Conservation (phyloP, 23 tunicate species). For the Styela plicata region DNA sequence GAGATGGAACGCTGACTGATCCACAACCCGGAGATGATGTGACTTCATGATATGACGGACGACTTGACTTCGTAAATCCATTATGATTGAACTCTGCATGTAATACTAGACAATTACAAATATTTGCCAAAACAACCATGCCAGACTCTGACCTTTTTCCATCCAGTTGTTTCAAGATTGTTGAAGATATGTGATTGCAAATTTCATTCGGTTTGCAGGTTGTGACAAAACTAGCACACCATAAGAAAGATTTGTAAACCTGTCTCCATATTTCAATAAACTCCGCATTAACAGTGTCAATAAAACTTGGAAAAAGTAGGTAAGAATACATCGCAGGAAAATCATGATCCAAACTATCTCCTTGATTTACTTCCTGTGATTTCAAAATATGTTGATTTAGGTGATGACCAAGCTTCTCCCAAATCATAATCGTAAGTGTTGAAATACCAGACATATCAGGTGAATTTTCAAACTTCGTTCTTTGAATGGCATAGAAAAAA, state of each 20-base stretch:
- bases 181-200: slow-evolving; percentile 15
- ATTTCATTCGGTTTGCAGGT: slow-evolving; percentile 45
- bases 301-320: slow-evolving; percentile 35
- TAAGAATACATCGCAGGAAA: slow-evolving; percentile 41
- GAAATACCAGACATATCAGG: background rate
- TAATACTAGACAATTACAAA: background rate
- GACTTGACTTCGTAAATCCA: background rate
- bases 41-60: background rate
- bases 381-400: slow-evolving; percentile 1
- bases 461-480: background rate
- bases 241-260: slow-evolving; percentile 31
- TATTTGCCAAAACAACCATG: background rate
- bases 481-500: background rate
- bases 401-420: slow-evolving; percentile 19
- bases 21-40: background rate
- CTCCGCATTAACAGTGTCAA: background rate
- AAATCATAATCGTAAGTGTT: background rate
- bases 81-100: slow-evolving; percentile 20
- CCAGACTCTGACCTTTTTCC: background rate
- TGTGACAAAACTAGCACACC: slow-evolving; percentile 5
- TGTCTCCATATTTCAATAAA: slow-evolving; percentile 28
- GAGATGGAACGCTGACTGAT: background rate
- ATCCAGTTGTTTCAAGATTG: background rate
- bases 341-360: slow-evolving; percentile 72
- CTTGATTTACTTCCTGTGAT: slow-evolving; percentile 50